Conservation (phyloP, 2,113 vertebrate species). For the Otus sunia region DNA sequence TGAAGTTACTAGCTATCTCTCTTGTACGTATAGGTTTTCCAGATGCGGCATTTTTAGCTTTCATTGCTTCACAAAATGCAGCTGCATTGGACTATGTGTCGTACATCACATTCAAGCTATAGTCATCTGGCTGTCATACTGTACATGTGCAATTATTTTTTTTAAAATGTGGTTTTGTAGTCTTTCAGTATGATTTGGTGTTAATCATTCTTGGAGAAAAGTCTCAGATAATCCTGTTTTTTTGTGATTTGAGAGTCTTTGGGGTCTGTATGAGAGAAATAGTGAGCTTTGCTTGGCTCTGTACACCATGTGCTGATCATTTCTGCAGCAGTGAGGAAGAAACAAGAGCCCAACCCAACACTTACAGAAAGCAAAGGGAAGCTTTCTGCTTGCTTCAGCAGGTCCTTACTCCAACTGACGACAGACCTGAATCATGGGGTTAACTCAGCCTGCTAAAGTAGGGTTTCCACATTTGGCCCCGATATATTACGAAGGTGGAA, state of each 20-base stretch:
- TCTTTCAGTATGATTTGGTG: not conserved
- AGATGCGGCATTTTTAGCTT: not conserved
- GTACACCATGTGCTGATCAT: not conserved
- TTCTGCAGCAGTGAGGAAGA: not conserved
- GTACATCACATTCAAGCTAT: not conserved
- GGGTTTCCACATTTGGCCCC: not conserved
- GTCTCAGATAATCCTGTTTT: not conserved
- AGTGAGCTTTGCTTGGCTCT: not conserved
- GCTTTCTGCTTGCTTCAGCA: not conserved
- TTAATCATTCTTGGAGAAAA: not conserved
- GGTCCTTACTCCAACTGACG: not conserved
- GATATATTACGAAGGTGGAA: not conserved
- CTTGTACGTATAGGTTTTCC: not conserved
- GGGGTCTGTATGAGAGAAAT: not conserved
- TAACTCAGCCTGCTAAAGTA: not conserved
- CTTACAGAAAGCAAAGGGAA: not conserved
- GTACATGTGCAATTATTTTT: not conserved
- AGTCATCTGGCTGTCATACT: not conserved
- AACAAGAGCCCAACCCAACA: not conserved
- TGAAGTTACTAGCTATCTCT: not conserved
- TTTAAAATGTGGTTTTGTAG: not conserved
- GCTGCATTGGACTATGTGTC: not conserved
- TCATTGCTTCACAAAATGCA: not conserved
- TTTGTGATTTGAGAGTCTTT: not conserved
- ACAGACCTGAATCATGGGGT: not conserved